These are phyloP conservation scores for Coturnix japonica DNA, from an alignment of 2,113 vertebrate species.

Conservation along the genomic window DNA sequence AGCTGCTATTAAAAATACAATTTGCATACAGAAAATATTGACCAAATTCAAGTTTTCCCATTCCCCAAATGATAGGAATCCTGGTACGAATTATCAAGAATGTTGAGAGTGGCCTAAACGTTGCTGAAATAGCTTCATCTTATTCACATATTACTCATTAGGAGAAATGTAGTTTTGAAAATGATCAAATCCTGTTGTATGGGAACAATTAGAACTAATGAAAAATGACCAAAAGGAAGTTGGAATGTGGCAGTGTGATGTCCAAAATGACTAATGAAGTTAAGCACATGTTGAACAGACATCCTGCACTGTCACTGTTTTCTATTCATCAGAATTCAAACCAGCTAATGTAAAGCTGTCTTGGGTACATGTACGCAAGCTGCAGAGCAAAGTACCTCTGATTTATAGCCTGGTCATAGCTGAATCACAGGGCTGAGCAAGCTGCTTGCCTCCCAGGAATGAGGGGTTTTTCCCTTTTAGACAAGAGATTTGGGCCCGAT, in stretches of 20 bases:
- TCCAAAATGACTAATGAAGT: neutral
- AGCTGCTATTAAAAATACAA: neutral
- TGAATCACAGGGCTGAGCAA: neutral
- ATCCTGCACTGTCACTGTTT: accelerated
- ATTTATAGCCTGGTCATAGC: neutral
- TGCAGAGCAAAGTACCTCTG: neutral
- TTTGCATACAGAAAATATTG: neutral
- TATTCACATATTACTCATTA: neutral
- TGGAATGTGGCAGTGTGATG: neutral
- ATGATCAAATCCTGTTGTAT: neutral
- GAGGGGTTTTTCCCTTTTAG: neutral
- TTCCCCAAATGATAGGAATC: neutral
- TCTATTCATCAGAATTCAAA: neutral
- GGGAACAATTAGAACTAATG: neutral
- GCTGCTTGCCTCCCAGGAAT: neutral
- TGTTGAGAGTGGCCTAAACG: neutral
- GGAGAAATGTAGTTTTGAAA: neutral
- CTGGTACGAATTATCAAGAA: neutral
- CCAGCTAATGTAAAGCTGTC: neutral
- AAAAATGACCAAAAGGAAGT: neutral
- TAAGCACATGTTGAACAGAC: neutral
- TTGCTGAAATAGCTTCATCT: neutral
- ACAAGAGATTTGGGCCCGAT: neutral
- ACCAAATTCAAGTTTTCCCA: neutral
- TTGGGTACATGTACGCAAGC: neutral